These are phyloP conservation scores for Andricus quercusramuli DNA, from an alignment of 2,888 invertebrate genomes.

Conservation along the genomic window DNA sequence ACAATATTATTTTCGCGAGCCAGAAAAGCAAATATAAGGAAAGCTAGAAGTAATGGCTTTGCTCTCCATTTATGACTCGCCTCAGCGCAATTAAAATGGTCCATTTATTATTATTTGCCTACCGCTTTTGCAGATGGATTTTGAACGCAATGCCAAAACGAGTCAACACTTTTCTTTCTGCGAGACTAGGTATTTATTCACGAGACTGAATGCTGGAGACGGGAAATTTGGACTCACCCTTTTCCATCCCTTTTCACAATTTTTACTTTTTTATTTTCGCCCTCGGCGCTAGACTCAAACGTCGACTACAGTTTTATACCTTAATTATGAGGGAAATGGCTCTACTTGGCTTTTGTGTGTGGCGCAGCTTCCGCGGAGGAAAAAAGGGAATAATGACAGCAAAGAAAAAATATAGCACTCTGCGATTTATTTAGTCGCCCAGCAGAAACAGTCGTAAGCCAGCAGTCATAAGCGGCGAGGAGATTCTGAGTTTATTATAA, in stretches of 20 bases:
- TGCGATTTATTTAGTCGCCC: conserved; percentile 9
- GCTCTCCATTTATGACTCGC: not conserved
- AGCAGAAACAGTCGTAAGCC: conserved; percentile 1
- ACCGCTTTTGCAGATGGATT: conserved; percentile 10
- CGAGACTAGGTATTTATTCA: not conserved
- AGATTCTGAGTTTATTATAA: not conserved
- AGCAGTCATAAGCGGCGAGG: not conserved
- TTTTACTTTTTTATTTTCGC: not conserved
- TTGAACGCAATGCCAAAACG: not conserved
- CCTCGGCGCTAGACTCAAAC: conserved; percentile 1
- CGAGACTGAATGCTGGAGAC: not conserved
- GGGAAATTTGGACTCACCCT: conserved; percentile 5
- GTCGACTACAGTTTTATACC: conserved; percentile 17
- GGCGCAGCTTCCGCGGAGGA: not conserved
- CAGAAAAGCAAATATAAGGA: not conserved
- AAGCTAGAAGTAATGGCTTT: not conserved
- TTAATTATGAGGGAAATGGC: conserved; percentile 21
- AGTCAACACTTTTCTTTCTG: not conserved
- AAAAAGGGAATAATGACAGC: conserved; percentile 13
- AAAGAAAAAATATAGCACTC: conserved; percentile 19
- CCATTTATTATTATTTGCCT: not conserved
- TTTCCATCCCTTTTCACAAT: not conserved
- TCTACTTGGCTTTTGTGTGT: conserved; percentile 29
- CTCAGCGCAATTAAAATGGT: not conserved
- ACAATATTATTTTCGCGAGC: too few relatives aligned